These are phyloP conservation scores for Elgaria multicarinata DNA, from an alignment of 2,113 vertebrate species.

Conservation along the genomic window DNA sequence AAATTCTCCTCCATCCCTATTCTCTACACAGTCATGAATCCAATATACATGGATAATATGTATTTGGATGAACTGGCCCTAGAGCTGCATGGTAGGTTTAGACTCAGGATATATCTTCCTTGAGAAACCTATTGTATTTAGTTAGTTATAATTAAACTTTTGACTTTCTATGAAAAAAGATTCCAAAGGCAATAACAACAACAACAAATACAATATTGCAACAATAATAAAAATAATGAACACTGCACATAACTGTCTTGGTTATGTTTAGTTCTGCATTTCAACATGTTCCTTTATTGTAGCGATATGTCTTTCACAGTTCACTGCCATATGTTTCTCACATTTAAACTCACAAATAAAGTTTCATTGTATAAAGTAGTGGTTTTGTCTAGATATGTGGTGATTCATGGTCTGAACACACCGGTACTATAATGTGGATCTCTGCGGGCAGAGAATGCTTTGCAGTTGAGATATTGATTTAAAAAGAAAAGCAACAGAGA, in stretches of 20 bases:
- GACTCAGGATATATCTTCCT: background rate
- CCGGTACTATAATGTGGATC: background rate
- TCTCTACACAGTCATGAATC: background rate
- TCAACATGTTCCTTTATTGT: background rate
- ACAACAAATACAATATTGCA: background rate
- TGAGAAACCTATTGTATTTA: background rate
- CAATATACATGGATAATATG: background rate
- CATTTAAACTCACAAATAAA: conserved; percentile 14
- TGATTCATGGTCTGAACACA: background rate
- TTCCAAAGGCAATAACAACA: background rate
- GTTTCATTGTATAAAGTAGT: conserved; percentile 17
- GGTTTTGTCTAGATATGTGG: background rate
- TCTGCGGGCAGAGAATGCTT: background rate
- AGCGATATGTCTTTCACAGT: background rate
- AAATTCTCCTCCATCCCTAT: too few species aligned
- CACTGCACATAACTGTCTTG: background rate
- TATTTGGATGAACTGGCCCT: background rate
- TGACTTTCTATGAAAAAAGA: background rate
- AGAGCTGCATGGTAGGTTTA: background rate
- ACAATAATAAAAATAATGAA: background rate
- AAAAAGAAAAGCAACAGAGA: conserved; percentile 13
- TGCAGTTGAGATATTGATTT: background rate
- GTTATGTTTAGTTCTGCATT: background rate
- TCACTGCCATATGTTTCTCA: background rate
- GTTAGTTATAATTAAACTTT: background rate